Evolutionary conservation across 2,888 invertebrate species (phyloP).

Genomic region (Drosophila greeni): DNA sequence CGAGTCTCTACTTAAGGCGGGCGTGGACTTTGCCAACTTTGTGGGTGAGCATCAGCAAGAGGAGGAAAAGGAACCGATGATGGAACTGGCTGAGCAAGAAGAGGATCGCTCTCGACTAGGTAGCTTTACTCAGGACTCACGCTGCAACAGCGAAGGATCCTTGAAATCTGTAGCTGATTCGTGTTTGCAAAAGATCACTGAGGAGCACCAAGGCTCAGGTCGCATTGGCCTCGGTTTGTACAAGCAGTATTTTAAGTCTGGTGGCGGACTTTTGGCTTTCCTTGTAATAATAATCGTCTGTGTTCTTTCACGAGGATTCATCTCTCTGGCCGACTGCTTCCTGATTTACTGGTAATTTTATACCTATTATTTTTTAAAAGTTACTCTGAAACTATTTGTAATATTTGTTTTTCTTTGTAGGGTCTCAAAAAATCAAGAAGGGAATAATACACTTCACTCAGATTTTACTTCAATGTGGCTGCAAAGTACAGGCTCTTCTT

Average conservation of each 20-base stretch:
- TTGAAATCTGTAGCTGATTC: constrained; percentile 79
- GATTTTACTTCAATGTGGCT: constrained; percentile 49
- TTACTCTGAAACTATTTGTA: background rate
- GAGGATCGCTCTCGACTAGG: constrained; percentile 66
- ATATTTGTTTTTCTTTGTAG: constrained; percentile 17
- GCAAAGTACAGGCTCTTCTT: constrained; percentile 51
- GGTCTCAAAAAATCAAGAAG: constrained; percentile 52
- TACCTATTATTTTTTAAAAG: background rate
- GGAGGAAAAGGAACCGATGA: constrained; percentile 70
- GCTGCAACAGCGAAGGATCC: constrained; percentile 78
- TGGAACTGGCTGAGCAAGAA: constrained; percentile 58
- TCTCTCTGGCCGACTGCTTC: constrained; percentile 88
- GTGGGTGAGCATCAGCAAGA: constrained; percentile 78
- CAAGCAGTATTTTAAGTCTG: constrained; percentile 84
- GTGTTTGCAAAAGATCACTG: constrained; percentile 73
- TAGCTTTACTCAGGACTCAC: constrained; percentile 50
- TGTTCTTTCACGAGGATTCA: constrained; percentile 83
- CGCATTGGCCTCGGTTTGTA: constrained; percentile 83
- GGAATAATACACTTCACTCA: constrained; percentile 37
- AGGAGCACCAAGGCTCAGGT: constrained; percentile 83
- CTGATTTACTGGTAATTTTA: constrained; percentile 82
- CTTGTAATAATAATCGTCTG: constrained; percentile 82
- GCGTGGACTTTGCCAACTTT: constrained; percentile 87
- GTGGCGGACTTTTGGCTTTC: constrained; percentile 84
- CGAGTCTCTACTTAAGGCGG: constrained; percentile 85